Percentiles rank a stretch among this genome's conserved stretches.
phyloP scores from a whole-genome alignment of 1,140 invertebrate genomes.

The Steinernema khuongi region DNA sequence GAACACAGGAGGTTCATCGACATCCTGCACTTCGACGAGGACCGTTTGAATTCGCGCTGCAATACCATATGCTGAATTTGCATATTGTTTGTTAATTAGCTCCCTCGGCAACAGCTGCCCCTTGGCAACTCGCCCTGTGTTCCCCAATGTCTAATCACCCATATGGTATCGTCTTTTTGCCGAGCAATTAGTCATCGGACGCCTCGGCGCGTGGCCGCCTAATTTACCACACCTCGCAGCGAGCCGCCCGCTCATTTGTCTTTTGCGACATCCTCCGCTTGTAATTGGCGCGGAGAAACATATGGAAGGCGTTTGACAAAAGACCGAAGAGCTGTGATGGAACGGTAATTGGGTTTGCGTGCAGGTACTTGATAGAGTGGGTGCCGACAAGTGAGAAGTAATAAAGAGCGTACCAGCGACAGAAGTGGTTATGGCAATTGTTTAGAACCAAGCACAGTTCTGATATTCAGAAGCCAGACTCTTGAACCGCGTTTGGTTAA shows the following conservation, averaged over 20 bases:
- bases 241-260: neutral
- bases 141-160: slow-evolving; percentile 16
- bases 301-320: neutral
- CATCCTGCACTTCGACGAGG: slow-evolving; percentile 43
- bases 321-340: no score
- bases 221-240: slow-evolving; percentile 10
- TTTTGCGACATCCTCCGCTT: neutral
- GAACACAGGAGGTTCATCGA: slow-evolving; percentile 53
- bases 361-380: no score
- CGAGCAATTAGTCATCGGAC: slow-evolving; percentile 11
- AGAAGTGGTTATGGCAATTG: no score
- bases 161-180: neutral
- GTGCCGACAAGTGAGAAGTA: no score
- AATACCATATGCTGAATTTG: slow-evolving; percentile 27
- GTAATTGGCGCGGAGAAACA: neutral
- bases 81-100: neutral
- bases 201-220: slow-evolving; percentile 5
- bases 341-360: neutral
- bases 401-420: no score
- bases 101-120: slow-evolving; percentile 3
- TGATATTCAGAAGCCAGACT: no score
- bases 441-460: no score
- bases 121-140: neutral
- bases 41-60: slow-evolving; percentile 46
- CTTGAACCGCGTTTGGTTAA: no score